These are phyloP conservation scores for Esox niger DNA, from an alignment of 2,113 vertebrate genomes.

Conservation along the genomic window DNA sequence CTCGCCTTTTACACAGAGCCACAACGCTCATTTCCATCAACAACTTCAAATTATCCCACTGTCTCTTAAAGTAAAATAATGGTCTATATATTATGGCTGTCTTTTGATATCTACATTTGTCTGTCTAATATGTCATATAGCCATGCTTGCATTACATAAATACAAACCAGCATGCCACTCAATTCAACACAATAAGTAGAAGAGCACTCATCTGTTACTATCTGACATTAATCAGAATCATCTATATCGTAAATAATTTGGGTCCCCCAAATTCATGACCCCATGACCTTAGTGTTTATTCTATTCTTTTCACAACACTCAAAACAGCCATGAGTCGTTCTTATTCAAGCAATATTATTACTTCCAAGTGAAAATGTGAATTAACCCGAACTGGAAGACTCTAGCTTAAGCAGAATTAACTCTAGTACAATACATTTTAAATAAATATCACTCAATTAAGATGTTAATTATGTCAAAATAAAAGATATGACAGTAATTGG, in stretches of 20 bases:
- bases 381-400: neutral
- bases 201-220: neutral
- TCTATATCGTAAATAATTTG: too few relatives aligned
- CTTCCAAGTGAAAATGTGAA: neutral
- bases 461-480: neutral
- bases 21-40: neutral
- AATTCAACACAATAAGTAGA: neutral
- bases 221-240: neutral
- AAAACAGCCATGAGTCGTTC: neutral
- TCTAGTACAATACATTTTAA: neutral
- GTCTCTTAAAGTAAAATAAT: neutral
- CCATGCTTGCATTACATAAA: neutral
- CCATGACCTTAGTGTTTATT: neutral
- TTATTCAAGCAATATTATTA: neutral
- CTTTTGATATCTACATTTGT: slow-evolving; percentile 5
- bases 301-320: neutral
- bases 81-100: neutral
- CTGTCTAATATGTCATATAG: neutral
- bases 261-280: neutral
- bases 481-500: neutral
- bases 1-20: neutral
- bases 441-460: neutral
- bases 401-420: neutral
- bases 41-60: neutral
- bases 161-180: neutral